phyloP scores from a whole-genome alignment of 2,888 invertebrate genomes.

The Lasioglossum leucozonium region DNA sequence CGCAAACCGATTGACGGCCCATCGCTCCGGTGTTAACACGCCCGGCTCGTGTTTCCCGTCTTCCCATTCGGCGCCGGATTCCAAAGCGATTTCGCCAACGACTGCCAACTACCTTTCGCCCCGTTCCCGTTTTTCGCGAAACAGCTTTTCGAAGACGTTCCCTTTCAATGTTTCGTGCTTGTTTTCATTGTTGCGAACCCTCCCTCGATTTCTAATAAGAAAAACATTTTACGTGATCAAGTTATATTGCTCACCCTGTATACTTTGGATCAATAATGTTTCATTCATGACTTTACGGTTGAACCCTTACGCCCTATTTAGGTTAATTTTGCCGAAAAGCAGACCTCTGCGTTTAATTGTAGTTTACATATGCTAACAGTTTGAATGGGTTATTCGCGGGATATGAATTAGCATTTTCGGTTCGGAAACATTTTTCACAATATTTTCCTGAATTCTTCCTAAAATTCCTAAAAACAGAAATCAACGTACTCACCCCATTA shows the following conservation, averaged over 20 bases:
- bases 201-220: background rate
- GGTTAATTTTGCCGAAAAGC: background rate
- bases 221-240: background rate
- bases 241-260: too few species aligned
- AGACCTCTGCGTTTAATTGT: background rate
- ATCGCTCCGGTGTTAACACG: conserved; percentile 1
- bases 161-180: background rate
- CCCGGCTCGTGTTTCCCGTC: conserved; percentile 18
- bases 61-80: background rate
- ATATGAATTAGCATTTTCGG: background rate
- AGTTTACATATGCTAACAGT: too few species aligned
- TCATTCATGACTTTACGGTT: too few species aligned
- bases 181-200: background rate
- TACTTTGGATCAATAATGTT: too few species aligned
- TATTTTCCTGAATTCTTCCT: background rate
- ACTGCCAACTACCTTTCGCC: background rate
- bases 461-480: background rate
- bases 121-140: background rate
- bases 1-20: conserved; percentile 25
- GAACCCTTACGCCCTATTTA: too few species aligned
- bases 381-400: too few species aligned
- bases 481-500: background rate
- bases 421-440: too few species aligned
- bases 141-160: background rate
- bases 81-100: background rate